phyloP scores from a whole-genome alignment of 2,888 invertebrate species.

The Ichneumoninae sp. region DNA sequence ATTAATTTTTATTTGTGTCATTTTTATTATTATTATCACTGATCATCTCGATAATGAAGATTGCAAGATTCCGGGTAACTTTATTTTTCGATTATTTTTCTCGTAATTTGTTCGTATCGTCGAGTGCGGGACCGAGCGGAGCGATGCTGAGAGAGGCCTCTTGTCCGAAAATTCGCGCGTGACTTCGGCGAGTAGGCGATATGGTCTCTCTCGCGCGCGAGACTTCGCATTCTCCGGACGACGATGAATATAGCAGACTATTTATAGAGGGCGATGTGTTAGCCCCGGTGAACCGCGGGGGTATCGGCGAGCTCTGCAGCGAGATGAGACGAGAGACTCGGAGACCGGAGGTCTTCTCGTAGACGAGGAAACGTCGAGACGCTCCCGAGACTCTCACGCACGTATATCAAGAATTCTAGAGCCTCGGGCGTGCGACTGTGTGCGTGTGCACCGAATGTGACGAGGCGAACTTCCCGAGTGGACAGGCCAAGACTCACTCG shows the following conservation, averaged over 20 bases:
- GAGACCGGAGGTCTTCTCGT: conserved; percentile 6
- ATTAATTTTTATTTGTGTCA: too few relatives aligned
- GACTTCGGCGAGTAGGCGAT: conserved; percentile 42
- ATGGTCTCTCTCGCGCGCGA: conserved; percentile 28
- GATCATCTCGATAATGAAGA: too few relatives aligned
- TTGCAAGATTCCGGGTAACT: too few relatives aligned
- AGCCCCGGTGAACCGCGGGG: conserved; percentile 16
- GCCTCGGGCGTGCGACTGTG: background rate
- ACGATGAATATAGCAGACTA: conserved; percentile 68
- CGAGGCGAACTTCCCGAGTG: conserved; percentile 5
- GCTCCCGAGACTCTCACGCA: conserved; percentile 29
- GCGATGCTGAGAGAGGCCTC: background rate
- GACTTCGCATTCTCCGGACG: conserved; percentile 63
- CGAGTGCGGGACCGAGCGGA: background rate
- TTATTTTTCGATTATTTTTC: background rate
- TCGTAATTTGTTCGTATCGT: background rate
- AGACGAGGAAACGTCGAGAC: conserved; percentile 27
- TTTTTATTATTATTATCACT: too few relatives aligned
- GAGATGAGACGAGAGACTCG: conserved; percentile 8
- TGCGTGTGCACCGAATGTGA: background rate
- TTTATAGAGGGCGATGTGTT: conserved; percentile 63
- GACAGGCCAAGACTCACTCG: conserved; percentile 18
- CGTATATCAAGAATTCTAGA: background rate
- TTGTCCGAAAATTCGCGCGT: conserved; percentile 45
- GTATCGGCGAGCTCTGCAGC: background rate